Percentiles rank a stretch among this genome's conserved stretches.
Conservation (phyloP, 1,140 invertebrate genomes). For the Brachionus asplanchnoidis region DNA sequence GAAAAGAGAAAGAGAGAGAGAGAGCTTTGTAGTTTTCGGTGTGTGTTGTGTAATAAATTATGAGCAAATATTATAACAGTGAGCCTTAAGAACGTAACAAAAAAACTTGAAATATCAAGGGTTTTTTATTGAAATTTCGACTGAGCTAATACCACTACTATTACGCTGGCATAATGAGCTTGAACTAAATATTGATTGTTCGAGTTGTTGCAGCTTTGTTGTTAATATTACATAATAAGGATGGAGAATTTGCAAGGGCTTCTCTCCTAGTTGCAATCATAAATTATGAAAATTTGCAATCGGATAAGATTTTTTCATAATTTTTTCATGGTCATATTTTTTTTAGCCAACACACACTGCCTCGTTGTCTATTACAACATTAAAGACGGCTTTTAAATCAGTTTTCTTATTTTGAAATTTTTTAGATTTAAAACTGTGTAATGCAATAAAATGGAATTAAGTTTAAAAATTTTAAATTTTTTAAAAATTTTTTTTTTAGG, state of each 20-base stretch:
- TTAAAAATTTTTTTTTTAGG: no score
- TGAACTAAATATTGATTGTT: constrained; percentile 19
- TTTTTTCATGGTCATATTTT: no score
- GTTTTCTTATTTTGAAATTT: no score
- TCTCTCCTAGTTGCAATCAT: not conserved
- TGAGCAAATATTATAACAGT: constrained; percentile 22
- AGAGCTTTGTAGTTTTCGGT: not conserved
- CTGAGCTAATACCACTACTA: not conserved
- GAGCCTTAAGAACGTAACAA: not conserved
- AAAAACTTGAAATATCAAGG: constrained; percentile 36
- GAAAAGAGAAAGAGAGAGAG: not conserved
- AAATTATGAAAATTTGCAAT: constrained; percentile 30
- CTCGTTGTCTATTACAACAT: no score
- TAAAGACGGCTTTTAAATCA: no score
- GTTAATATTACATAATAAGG: constrained; percentile 25
- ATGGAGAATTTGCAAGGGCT: not conserved
- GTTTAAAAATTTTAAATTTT: no score
- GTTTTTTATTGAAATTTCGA: constrained; percentile 23
- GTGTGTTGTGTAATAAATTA: constrained; percentile 28
- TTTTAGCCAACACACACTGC: no score
- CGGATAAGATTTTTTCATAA: no score
- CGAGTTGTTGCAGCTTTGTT: not conserved
- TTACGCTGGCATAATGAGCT: constrained; percentile 28
- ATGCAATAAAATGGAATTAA: no score
- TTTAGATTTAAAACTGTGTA: no score